phyloP scores from a whole-genome alignment of 2,797 vertebrate genomes.

The Potorous gilbertii region DNA sequence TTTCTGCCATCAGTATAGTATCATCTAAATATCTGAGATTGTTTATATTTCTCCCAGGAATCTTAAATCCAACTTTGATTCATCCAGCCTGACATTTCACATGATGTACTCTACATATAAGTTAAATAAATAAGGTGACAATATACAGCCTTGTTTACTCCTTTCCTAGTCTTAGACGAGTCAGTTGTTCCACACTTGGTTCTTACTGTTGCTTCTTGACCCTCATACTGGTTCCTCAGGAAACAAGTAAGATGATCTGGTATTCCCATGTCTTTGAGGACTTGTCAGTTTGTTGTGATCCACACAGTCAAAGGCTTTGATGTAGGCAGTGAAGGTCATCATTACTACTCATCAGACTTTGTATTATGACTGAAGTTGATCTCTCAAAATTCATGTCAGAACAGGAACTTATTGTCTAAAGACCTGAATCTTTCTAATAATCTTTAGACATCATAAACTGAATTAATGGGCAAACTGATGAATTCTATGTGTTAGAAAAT shows the following conservation, averaged over 20 bases:
- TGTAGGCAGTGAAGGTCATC: background rate
- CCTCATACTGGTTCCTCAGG: background rate
- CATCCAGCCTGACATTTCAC: background rate
- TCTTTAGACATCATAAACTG: background rate
- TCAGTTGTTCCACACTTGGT: background rate
- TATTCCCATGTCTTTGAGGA: background rate
- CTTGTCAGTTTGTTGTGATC: background rate
- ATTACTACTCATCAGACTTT: background rate
- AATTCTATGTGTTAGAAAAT: slow-evolving; percentile 41
- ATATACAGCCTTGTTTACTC: background rate
- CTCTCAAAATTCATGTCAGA: slow-evolving; percentile 29
- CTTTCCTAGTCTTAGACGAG: background rate
- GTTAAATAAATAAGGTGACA: background rate
- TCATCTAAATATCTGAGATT: background rate
- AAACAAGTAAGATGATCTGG: background rate
- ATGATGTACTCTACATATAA: background rate
- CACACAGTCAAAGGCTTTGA: background rate
- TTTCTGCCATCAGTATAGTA: background rate
- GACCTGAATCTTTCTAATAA: slow-evolving; percentile 12
- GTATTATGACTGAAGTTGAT: background rate
- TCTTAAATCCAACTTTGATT: background rate
- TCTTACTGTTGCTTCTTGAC: background rate
- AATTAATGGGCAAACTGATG: slow-evolving; percentile 47
- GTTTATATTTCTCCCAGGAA: background rate
- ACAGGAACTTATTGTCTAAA: slow-evolving; percentile 29